These are phyloP conservation scores for Scolopax rusticola DNA, from an alignment of 2,797 vertebrate species.

Conservation along the genomic window DNA sequence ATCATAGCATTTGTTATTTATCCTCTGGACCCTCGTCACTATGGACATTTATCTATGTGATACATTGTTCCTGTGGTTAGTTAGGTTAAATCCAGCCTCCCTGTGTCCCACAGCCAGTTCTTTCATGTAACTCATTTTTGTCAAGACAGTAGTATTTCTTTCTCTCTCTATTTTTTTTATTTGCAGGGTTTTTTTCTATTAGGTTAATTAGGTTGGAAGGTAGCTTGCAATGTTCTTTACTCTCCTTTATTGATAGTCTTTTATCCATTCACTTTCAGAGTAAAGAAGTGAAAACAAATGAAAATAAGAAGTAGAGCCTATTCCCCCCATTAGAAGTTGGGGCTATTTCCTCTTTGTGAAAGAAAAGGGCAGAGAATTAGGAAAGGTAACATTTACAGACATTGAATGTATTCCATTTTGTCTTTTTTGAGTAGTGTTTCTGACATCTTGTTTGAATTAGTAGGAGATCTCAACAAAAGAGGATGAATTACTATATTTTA, in stretches of 20 bases:
- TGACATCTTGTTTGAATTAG: neutral
- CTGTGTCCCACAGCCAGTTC: neutral
- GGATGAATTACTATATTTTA: neutral
- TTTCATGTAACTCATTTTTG: neutral
- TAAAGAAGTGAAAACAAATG: neutral
- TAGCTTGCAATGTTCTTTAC: neutral
- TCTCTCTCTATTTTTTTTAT: neutral
- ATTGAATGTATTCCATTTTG: neutral
- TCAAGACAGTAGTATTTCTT: neutral
- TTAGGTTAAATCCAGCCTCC: neutral
- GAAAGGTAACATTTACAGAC: neutral
- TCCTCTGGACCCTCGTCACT: neutral
- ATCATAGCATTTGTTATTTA: neutral
- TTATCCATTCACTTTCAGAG: neutral
- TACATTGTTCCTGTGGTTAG: neutral
- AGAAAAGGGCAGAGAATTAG: neutral
- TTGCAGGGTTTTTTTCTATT: neutral
- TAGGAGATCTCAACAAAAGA: neutral
- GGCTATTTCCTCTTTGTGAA: neutral
- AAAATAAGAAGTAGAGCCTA: neutral
- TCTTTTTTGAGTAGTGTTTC: neutral
- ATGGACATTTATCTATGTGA: neutral
- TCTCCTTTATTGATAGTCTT: neutral
- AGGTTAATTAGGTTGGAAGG: neutral
- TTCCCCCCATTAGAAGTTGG: neutral